phyloP scores from a whole-genome alignment of 2,113 vertebrate genomes.

The Pseudonaja textilis region DNA sequence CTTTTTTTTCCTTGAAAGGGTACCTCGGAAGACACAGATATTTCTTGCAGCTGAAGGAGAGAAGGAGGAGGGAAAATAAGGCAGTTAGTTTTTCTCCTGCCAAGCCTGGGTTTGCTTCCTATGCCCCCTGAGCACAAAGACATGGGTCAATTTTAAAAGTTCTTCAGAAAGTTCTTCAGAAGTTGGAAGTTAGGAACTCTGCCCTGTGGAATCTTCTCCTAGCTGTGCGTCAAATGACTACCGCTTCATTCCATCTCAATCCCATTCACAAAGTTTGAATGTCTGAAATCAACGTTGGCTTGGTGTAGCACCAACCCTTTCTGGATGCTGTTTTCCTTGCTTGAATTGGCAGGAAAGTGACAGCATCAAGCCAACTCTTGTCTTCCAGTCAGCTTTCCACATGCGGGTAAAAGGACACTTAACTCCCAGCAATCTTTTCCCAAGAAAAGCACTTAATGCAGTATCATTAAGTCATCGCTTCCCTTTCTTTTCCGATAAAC shows the following conservation, averaged over 20 bases:
- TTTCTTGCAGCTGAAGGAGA: neutral
- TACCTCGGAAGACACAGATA: neutral
- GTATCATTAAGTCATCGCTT: constrained; percentile 6
- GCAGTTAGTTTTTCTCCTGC: neutral
- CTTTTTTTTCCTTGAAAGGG: neutral
- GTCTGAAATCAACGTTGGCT: neutral
- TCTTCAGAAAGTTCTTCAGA: neutral
- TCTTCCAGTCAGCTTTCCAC: neutral
- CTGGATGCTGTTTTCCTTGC: neutral
- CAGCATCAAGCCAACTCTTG: neutral
- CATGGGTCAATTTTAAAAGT: neutral
- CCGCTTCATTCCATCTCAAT: neutral
- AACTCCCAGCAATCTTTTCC: neutral
- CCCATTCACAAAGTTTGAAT: neutral
- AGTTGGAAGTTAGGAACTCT: neutral
- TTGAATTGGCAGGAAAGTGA: neutral
- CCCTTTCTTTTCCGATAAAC: constrained; percentile 6
- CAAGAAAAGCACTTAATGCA: neutral
- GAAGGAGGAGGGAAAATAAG: neutral
- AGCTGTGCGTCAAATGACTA: neutral
- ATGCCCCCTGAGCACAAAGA: neutral
- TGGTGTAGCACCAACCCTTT: neutral
- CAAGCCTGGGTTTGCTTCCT: neutral
- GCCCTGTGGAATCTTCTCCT: neutral
- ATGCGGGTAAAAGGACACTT: neutral